Evolutionary conservation across 2,888 invertebrate species (phyloP).

Genomic region (Meta bourneti): DNA sequence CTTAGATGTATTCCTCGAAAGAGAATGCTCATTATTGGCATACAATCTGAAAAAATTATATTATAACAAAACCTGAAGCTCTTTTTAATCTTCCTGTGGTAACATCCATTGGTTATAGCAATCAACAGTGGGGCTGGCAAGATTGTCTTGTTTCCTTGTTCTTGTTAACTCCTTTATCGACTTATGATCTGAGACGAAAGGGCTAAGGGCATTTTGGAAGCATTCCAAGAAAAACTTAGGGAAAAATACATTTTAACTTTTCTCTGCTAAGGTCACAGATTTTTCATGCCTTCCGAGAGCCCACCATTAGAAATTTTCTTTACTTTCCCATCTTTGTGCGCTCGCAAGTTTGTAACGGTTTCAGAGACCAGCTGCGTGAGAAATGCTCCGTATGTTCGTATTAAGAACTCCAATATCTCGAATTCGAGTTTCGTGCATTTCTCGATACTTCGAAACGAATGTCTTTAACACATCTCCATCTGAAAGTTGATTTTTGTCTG

Average conservation of each 20-base stretch:
- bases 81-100: no score
- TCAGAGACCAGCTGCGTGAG: slow-evolving; percentile 29
- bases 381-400: slow-evolving; percentile 11
- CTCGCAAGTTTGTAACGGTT: slow-evolving; percentile 25
- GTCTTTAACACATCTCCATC: no score
- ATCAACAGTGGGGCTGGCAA: slow-evolving; percentile 24
- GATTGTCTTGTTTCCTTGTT: slow-evolving; percentile 19
- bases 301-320: slow-evolving; percentile 43
- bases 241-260: slow-evolving; percentile 33
- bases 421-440: neutral
- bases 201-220: slow-evolving; percentile 32
- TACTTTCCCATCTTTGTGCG: slow-evolving; percentile 5
- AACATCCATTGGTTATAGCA: slow-evolving; percentile 28
- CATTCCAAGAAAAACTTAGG: slow-evolving; percentile 50
- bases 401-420: neutral
- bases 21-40: no score
- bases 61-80: no score
- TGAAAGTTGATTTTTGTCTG: no score
- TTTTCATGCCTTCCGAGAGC: slow-evolving; percentile 39
- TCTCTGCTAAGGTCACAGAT: slow-evolving; percentile 38
- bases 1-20: no score
- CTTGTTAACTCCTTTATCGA: slow-evolving; percentile 41
- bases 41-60: no score
- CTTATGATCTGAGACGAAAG: slow-evolving; percentile 27
- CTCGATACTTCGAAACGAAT: neutral